A percentile compares a stretch with the other conserved stretches of the same genome.
Evolutionary conservation across 1,140 invertebrate genomes (phyloP).

Genomic region (Orussus abietinus): DNA sequence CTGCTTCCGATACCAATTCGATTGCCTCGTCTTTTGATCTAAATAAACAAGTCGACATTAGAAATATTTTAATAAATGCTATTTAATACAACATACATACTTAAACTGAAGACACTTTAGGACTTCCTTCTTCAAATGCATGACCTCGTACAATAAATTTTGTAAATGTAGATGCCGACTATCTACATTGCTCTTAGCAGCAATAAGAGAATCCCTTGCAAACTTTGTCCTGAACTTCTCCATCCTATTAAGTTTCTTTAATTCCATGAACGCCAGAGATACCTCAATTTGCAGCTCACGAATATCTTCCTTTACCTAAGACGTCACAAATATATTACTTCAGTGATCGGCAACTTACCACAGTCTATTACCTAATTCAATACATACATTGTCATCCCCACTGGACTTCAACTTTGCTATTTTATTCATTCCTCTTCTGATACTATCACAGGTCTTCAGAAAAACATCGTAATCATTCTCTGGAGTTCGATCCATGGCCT

Average conservation of each 20-base stretch:
- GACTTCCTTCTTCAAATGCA: slow-evolving; percentile 91
- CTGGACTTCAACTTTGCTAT: slow-evolving; percentile 63
- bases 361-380: slow-evolving; percentile 14
- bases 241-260: slow-evolving; percentile 88
- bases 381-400: slow-evolving; percentile 53
- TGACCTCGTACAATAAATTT: slow-evolving; percentile 92
- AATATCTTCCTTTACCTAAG: slow-evolving; percentile 61
- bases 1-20: slow-evolving; percentile 77
- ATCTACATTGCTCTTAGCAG: slow-evolving; percentile 84
- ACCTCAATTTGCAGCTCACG: slow-evolving; percentile 66
- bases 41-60: slow-evolving; percentile 24
- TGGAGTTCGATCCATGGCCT: slow-evolving; percentile 62
- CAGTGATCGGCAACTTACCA: too few species aligned
- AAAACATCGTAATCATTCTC: slow-evolving; percentile 67
- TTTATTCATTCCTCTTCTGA: slow-evolving; percentile 61
- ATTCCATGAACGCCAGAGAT: slow-evolving; percentile 68
- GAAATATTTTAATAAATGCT: slow-evolving; percentile 13
- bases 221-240: slow-evolving; percentile 83
- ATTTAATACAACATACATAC: slow-evolving; percentile 48
- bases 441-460: slow-evolving; percentile 63
- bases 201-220: slow-evolving; percentile 71
- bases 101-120: slow-evolving; percentile 90
- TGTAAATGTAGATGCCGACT: slow-evolving; percentile 86
- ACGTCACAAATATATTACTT: slow-evolving; percentile 24
- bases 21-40: slow-evolving; percentile 94